Evolutionary conservation across 2,113 vertebrate species (phyloP).

Genomic region (Menidia beryllina): DNA sequence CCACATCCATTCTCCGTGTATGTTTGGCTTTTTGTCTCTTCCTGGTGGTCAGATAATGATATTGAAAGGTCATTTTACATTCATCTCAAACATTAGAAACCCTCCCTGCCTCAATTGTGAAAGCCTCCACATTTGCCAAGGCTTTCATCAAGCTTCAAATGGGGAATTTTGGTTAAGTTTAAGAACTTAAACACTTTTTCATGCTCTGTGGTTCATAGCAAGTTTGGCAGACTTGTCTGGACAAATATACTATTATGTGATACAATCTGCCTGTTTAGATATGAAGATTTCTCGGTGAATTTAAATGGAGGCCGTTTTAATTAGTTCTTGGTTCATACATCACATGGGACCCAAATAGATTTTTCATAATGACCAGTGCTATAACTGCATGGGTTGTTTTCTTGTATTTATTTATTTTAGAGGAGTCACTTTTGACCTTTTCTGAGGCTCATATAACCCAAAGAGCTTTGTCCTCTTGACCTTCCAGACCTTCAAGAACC

Average conservation of each 20-base stretch:
- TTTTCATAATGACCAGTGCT: slow-evolving; percentile 67
- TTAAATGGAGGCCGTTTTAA: slow-evolving; percentile 66
- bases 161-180: slow-evolving; percentile 34
- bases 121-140: slow-evolving; percentile 49
- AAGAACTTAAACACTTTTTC: slow-evolving; percentile 45
- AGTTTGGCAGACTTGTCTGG: slow-evolving; percentile 39
- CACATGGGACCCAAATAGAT: slow-evolving; percentile 61
- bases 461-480: slow-evolving; percentile 57
- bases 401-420: no score
- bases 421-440: slow-evolving; percentile 44
- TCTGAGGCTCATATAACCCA: slow-evolving; percentile 35
- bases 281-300: slow-evolving; percentile 49
- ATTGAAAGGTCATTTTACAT: slow-evolving; percentile 37
- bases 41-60: slow-evolving; percentile 23
- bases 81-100: slow-evolving; percentile 46
- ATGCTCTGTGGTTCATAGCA: slow-evolving; percentile 55
- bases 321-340: slow-evolving; percentile 59
- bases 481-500: slow-evolving; percentile 55
- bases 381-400: slow-evolving; percentile 36
- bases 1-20: background rate
- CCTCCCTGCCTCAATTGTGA: slow-evolving; percentile 29
- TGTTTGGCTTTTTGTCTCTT: slow-evolving; percentile 17
- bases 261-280: slow-evolving; percentile 68
- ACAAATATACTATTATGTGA: slow-evolving; percentile 63
- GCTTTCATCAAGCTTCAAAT: slow-evolving; percentile 44